Conservation (phyloP, 2,797 vertebrate species). For the Falco biarmicus region DNA sequence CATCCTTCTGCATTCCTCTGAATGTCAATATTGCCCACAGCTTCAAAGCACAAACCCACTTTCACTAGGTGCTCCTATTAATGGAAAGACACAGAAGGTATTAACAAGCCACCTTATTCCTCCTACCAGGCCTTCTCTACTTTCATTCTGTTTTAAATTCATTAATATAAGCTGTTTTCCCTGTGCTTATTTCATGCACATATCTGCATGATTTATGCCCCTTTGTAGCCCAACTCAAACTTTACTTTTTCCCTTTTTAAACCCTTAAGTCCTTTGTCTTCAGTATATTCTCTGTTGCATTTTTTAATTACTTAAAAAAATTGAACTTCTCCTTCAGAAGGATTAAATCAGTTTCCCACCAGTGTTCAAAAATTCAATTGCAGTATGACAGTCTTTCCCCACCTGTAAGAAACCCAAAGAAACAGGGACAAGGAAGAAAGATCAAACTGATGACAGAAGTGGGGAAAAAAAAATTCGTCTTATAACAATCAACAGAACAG, state of each 20-base stretch:
- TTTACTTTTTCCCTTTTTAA: not conserved
- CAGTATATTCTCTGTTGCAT: not conserved
- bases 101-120: not conserved
- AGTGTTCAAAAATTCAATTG: constrained; percentile 35
- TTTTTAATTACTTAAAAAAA: constrained; percentile 47
- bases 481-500: constrained; percentile 71
- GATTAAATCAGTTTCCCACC: constrained; percentile 55
- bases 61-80: not conserved
- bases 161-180: not conserved
- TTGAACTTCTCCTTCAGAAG: constrained; percentile 5
- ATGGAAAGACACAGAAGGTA: not conserved
- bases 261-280: not conserved
- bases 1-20: not conserved
- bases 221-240: not conserved
- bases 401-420: constrained; percentile 49
- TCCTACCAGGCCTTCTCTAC: not conserved
- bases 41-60: not conserved
- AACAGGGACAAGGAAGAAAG: constrained; percentile 68
- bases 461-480: not conserved
- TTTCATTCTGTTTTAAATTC: not conserved
- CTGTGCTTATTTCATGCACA: not conserved
- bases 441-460: constrained; percentile 69
- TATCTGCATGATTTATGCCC: not conserved
- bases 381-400: constrained; percentile 11
- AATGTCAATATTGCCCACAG: not conserved